Conservation (phyloP, 2,113 vertebrate species). For the Scomber japonicus region DNA sequence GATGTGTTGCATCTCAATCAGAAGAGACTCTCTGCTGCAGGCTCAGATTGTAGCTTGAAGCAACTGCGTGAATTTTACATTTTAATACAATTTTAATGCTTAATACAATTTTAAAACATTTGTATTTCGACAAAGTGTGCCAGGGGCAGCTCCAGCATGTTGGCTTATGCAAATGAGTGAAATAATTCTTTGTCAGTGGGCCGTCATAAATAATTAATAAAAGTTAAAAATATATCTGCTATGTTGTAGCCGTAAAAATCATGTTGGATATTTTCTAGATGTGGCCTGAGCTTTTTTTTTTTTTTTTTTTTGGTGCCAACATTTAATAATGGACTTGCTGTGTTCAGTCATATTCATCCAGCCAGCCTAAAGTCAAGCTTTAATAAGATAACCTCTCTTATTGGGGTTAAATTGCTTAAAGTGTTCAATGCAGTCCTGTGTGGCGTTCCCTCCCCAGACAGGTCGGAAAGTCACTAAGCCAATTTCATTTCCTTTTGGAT, state of each 20-base stretch:
- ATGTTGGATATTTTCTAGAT: neutral
- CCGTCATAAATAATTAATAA: too few species aligned
- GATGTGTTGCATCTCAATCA: too few species aligned
- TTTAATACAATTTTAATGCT: too few species aligned
- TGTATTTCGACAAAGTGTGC: too few species aligned
- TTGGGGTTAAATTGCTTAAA: conserved; percentile 74
- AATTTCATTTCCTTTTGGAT: conserved; percentile 77
- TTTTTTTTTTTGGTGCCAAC: neutral
- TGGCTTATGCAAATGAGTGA: too few species aligned
- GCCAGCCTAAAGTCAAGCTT: conserved; percentile 41
- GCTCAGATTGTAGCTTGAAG: too few species aligned
- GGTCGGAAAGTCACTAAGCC: conserved; percentile 61
- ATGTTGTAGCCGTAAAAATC: neutral
- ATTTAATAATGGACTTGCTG: conserved; percentile 9
- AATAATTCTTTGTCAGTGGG: too few species aligned
- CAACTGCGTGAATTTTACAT: too few species aligned
- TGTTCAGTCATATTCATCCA: conserved; percentile 30
- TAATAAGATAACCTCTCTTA: conserved; percentile 65
- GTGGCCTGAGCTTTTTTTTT: neutral
- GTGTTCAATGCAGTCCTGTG: conserved; percentile 45
- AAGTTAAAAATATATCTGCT: too few species aligned
- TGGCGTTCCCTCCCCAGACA: conserved; percentile 42
- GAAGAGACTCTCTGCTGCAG: too few species aligned
- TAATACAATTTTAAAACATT: too few species aligned
- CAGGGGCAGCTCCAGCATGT: too few species aligned